Evolutionary conservation across 2,797 vertebrate genomes (phyloP).

Genomic region (Eptatretus atami): DNA sequence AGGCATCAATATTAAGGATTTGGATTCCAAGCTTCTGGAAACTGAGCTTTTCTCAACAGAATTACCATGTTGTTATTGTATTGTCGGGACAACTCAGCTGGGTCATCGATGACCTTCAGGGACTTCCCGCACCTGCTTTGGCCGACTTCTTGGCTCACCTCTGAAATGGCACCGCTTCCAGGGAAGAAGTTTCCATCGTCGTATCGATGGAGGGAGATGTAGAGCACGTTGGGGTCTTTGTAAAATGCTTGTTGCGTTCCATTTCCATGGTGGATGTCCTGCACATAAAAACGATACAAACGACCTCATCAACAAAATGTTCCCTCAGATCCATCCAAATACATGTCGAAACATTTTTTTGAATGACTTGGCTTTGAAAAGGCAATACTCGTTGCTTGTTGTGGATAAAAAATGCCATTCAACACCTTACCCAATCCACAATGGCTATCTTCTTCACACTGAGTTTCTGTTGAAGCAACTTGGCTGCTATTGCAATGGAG

Average conservation of each 20-base stretch:
- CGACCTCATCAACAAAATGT: conserved; percentile 40
- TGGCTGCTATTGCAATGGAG: conserved; percentile 33
- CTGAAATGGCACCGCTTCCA: conserved; percentile 61
- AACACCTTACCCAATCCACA: conserved; percentile 30
- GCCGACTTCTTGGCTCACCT: conserved; percentile 19
- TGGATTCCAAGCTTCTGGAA: too few species aligned
- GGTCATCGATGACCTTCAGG: too few species aligned
- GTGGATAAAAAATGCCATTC: too few species aligned
- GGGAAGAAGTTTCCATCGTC: conserved; percentile 65
- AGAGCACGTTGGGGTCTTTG: conserved; percentile 55
- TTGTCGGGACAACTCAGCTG: too few species aligned
- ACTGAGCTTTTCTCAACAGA: too few species aligned
- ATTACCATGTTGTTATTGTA: too few species aligned
- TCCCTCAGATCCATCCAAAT: too few species aligned
- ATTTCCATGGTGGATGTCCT: conserved; percentile 72
- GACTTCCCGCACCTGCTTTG: too few species aligned
- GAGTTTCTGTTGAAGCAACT: conserved; percentile 30
- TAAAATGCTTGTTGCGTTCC: conserved; percentile 45
- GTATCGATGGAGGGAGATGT: conserved; percentile 54
- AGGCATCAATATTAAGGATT: too few species aligned
- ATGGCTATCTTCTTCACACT: conserved; percentile 35
- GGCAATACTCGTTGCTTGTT: too few species aligned
- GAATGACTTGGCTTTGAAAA: too few species aligned
- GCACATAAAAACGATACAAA: conserved; percentile 52
- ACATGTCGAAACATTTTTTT: too few species aligned